Conservation (phyloP, 1,140 invertebrate genomes). For the Bombus turneri region DNA sequence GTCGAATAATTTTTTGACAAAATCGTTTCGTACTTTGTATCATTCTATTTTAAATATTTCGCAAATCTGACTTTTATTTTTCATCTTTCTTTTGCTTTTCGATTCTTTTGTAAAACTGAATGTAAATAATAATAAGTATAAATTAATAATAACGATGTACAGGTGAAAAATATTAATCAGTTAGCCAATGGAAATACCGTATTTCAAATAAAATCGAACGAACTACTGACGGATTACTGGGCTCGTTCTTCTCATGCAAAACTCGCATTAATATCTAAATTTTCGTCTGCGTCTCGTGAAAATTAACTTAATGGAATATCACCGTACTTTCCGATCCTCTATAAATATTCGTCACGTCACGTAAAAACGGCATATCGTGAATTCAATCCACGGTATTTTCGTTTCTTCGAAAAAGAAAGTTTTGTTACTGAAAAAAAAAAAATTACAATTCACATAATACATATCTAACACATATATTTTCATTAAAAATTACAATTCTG, state of each 20-base stretch:
- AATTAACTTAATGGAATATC: slow-evolving; percentile 10
- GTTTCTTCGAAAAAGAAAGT: background rate
- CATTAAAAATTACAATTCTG: background rate
- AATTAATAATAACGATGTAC: background rate
- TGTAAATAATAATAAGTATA: too few species aligned
- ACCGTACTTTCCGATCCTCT: background rate
- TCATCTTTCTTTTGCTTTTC: too few species aligned
- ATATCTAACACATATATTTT: background rate
- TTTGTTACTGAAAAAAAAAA: background rate
- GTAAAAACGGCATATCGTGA: background rate
- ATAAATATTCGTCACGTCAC: background rate
- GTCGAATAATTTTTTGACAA: too few species aligned
- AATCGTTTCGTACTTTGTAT: too few species aligned
- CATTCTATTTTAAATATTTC: too few species aligned
- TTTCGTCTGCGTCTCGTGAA: too few species aligned
- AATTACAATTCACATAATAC: background rate
- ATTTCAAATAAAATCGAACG: background rate
- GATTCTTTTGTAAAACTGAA: too few species aligned
- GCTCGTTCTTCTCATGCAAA: slow-evolving; percentile 3
- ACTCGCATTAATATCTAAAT: background rate
- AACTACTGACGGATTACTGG: background rate
- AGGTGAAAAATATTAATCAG: background rate
- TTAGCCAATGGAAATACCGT: background rate
- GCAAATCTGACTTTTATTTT: too few species aligned
- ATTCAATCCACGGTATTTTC: background rate